These are phyloP conservation scores for Platycheirus rosarum DNA, from an alignment of 2,888 invertebrate species.

Conservation along the genomic window DNA sequence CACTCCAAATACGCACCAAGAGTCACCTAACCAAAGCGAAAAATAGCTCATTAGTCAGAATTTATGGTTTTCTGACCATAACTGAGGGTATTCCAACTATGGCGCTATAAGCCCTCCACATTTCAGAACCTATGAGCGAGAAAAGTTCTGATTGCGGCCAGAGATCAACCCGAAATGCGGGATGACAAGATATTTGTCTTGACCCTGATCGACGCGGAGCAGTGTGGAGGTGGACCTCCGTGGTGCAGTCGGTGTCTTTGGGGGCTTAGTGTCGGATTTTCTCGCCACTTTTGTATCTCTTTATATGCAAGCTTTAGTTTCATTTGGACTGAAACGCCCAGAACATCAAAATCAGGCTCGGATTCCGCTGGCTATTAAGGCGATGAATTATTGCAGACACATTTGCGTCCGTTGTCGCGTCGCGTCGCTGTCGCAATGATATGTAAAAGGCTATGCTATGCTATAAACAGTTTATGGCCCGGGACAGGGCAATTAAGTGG, in stretches of 20 bases:
- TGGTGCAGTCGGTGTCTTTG: conserved; percentile 46
- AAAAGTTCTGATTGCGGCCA: not conserved
- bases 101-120: conserved; percentile 43
- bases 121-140: conserved; percentile 31
- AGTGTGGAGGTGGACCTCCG: too few species aligned
- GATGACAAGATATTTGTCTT: conserved; percentile 29
- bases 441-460: conserved; percentile 66
- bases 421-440: conserved; percentile 9
- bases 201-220: conserved; percentile 38
- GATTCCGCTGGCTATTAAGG: conserved; percentile 56
- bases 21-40: conserved; percentile 6
- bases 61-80: conserved; percentile 33
- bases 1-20: conserved; percentile 48
- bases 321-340: conserved; percentile 46
- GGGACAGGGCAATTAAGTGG: conserved; percentile 67
- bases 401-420: conserved; percentile 35
- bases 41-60: conserved; percentile 41
- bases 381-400: conserved; percentile 71
- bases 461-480: conserved; percentile 71
- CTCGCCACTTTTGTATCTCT: conserved; percentile 46
- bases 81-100: conserved; percentile 7
- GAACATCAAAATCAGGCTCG: conserved; percentile 4
- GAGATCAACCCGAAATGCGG: conserved; percentile 32
- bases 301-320: conserved; percentile 4
- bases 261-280: conserved; percentile 70